These are phyloP conservation scores for Carcharodon carcharias DNA, from an alignment of 2,797 vertebrate species.

Conservation along the genomic window DNA sequence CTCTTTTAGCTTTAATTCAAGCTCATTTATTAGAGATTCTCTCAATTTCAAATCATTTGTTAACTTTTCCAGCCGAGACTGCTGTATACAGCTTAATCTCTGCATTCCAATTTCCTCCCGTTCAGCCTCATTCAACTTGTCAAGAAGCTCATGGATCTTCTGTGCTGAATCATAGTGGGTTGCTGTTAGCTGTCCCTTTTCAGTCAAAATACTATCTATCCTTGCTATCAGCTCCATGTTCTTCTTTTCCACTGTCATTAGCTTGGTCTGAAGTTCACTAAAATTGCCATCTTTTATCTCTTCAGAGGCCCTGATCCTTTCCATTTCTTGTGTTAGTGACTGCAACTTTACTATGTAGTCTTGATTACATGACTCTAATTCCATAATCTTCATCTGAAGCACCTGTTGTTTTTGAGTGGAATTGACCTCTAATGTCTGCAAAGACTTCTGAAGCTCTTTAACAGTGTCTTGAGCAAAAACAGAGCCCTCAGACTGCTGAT, in stretches of 20 bases:
- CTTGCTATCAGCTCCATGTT: constrained; percentile 62
- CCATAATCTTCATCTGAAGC: constrained; percentile 42
- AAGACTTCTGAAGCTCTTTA: constrained; percentile 57
- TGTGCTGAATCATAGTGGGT: constrained; percentile 60
- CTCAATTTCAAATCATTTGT: constrained; percentile 63
- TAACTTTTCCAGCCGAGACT: constrained; percentile 57
- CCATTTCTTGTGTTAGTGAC: constrained; percentile 59
- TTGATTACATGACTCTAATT: constrained; percentile 48
- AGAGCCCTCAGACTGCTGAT: constrained; percentile 69
- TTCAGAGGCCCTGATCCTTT: constrained; percentile 53
- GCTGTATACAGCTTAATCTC: constrained; percentile 55
- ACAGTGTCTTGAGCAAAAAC: constrained; percentile 60
- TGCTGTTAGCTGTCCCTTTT: constrained; percentile 60
- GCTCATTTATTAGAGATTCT: constrained; percentile 56
- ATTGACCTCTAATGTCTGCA: constrained; percentile 51
- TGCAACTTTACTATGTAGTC: constrained; percentile 47
- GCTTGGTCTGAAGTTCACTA: constrained; percentile 55
- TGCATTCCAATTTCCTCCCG: constrained; percentile 58
- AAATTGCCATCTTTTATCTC: constrained; percentile 51
- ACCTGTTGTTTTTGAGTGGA: constrained; percentile 46
- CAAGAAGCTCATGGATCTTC: constrained; percentile 64
- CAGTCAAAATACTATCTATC: constrained; percentile 53
- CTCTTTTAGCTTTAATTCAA: constrained; percentile 52
- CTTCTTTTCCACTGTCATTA: constrained; percentile 56
- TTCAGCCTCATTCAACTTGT: constrained; percentile 69